Conservation (phyloP, 2,113 vertebrate genomes). For the Podarcis cretensis region DNA sequence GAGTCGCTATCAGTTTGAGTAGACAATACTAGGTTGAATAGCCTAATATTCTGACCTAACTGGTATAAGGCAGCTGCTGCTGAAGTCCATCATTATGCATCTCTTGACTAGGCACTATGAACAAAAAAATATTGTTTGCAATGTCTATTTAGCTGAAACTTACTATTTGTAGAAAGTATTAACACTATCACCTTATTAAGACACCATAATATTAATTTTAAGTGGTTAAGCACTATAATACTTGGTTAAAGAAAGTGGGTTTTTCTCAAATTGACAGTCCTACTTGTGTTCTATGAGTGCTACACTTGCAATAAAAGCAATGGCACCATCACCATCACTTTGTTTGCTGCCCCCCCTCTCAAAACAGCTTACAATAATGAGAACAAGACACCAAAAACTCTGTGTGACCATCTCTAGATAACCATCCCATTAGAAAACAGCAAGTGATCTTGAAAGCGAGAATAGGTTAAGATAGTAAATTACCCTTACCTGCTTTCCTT, state of each 20-base stretch:
- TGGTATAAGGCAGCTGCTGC: no score
- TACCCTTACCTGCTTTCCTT: not conserved
- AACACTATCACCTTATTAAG: not conserved
- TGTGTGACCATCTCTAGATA: no score
- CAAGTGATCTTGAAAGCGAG: not conserved
- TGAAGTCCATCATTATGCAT: no score
- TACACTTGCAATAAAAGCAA: not conserved
- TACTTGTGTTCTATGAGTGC: not conserved
- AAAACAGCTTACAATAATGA: no score
- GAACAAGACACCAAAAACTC: no score
- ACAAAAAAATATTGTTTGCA: not conserved
- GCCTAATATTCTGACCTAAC: no score
- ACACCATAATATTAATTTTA: not conserved
- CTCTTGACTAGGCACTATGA: no score
- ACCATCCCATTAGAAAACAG: no score
- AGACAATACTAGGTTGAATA: no score
- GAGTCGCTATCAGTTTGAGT: no score
- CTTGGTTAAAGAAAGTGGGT: not conserved
- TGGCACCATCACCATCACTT: not conserved
- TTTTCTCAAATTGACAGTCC: not conserved
- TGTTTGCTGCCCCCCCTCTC: no score
- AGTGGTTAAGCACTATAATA: not conserved
- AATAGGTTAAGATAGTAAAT: conserved; percentile 4
- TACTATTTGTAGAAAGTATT: not conserved
- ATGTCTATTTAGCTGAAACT: not conserved